These are phyloP conservation scores for Corydoras sp. DNA, from an alignment of 2,113 vertebrate species.

Conservation along the genomic window DNA sequence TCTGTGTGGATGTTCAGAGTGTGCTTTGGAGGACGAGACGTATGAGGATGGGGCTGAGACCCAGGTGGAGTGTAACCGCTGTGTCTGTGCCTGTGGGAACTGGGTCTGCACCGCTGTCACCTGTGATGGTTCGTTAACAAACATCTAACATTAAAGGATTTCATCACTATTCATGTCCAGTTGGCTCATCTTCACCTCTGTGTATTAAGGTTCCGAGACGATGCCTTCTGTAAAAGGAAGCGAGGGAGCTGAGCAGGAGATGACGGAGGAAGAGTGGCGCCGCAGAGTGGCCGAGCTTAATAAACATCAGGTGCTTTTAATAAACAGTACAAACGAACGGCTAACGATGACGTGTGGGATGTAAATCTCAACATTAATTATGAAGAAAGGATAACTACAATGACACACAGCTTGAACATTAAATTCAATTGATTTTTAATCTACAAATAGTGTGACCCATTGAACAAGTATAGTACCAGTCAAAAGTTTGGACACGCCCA, in stretches of 20 bases:
- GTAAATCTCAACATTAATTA: no score
- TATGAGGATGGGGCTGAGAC: conserved; percentile 87
- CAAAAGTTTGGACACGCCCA: no score
- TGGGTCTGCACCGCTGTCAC: conserved; percentile 93
- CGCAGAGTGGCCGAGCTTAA: conserved; percentile 75
- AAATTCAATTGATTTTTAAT: no score
- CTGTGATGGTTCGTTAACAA: conserved; percentile 71
- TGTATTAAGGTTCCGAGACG: conserved; percentile 51
- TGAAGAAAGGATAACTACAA: no score
- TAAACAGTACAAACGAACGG: no score
- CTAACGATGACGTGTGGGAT: no score
- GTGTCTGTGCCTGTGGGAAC: conserved; percentile 91
- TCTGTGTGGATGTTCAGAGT: conserved; percentile 62
- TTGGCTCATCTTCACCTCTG: neutral
- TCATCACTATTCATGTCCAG: no score
- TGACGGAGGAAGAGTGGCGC: conserved; percentile 80
- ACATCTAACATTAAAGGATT: no score
- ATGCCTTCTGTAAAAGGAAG: conserved; percentile 54
- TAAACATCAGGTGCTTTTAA: conserved; percentile 74
- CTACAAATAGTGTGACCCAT: no score
- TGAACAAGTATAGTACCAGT: no score
- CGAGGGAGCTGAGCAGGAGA: conserved; percentile 56
- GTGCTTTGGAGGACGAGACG: conserved; percentile 85
- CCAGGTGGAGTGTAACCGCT: conserved; percentile 87
- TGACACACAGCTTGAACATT: no score